Conservation (phyloP, 92 coral and sea anemone genomes). For the Actinernus sp. region DNA sequence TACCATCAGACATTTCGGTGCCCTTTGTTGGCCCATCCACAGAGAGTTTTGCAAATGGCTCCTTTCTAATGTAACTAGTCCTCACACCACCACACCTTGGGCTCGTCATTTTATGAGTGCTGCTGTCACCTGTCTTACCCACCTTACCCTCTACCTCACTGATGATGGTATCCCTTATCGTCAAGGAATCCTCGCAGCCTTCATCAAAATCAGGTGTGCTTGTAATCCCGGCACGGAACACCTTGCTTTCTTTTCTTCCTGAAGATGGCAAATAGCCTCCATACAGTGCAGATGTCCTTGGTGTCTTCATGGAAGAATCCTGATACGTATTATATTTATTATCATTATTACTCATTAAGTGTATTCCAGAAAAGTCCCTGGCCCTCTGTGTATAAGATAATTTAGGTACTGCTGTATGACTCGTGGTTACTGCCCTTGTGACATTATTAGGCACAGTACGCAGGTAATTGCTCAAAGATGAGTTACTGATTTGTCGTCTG, state of each 20-base stretch:
- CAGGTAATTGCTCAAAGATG: conserved; percentile 76
- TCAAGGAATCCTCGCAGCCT: background rate
- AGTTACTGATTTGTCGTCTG: conserved; percentile 76
- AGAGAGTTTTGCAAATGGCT: background rate
- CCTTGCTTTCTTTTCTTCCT: conserved; percentile 12
- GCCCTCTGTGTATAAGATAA: conserved; percentile 72
- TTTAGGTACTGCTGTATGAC: conserved; percentile 41
- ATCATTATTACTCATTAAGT: conserved; percentile 26
- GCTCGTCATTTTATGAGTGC: too few species aligned
- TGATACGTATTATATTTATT: background rate
- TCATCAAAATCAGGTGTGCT: conserved; percentile 10
- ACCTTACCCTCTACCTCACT: background rate
- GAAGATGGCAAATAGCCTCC: conserved; percentile 66
- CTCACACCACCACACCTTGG: too few species aligned
- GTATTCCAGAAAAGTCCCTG: conserved; percentile 10
- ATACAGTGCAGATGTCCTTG: conserved; percentile 25
- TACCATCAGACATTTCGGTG: background rate
- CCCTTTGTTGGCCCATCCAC: background rate
- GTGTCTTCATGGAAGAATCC: background rate
- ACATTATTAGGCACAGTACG: conserved; percentile 57
- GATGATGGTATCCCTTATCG: background rate
- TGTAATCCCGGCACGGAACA: conserved; percentile 44
- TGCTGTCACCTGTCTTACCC: background rate
- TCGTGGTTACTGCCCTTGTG: background rate
- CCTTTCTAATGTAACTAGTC: too few species aligned